A percentile compares a stretch with the other conserved stretches of the same genome.
Evolutionary conservation across 2,113 vertebrate species (phyloP).

Genomic region (Porphyrio hochstetteri): DNA sequence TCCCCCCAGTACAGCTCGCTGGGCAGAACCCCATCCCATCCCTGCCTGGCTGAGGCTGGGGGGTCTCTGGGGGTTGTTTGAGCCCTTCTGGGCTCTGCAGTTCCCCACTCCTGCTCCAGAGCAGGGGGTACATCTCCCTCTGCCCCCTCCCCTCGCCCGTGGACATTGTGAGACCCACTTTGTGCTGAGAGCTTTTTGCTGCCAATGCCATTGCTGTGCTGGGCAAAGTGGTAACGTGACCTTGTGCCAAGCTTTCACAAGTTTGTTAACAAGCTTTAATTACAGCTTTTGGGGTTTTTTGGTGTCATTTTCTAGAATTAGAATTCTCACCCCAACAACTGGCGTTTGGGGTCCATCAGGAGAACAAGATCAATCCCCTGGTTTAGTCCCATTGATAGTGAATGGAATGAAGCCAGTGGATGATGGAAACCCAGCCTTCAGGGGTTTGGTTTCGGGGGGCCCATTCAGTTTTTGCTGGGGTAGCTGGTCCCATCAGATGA

Average conservation of each 20-base stretch:
- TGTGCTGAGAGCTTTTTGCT: background rate
- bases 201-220: background rate
- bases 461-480: background rate
- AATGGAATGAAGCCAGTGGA: background rate
- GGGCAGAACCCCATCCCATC: accelerated
- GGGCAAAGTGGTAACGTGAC: accelerated
- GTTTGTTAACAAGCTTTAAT: background rate
- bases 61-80: accelerated
- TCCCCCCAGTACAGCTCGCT: background rate
- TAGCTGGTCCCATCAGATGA: background rate
- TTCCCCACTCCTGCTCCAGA: background rate
- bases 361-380: background rate
- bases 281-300: background rate
- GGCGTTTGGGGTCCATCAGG: background rate
- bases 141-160: background rate
- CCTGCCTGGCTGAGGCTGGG: background rate
- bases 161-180: background rate
- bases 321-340: background rate
- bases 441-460: background rate
- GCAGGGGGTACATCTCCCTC: accelerated
- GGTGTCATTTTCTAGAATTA: background rate
- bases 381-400: background rate
- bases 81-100: background rate
- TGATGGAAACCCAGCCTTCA: background rate
- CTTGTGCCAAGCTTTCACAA: background rate